Evolutionary conservation across 2,888 invertebrate genomes (phyloP).

Genomic region (Ceraclea dissimilis): DNA sequence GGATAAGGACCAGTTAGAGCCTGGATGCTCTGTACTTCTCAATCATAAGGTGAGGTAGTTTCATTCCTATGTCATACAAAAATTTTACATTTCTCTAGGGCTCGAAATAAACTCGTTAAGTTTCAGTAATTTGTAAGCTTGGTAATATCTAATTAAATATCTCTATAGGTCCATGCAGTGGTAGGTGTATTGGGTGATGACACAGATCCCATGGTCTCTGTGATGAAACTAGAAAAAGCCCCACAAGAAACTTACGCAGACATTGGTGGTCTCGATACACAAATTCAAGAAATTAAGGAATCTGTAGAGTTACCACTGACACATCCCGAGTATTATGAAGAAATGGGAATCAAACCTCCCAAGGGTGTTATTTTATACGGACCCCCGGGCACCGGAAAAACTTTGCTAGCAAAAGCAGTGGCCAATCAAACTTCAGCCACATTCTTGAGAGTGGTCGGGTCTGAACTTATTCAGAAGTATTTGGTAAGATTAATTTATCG

Average conservation of each 20-base stretch:
- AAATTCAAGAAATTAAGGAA: constrained; percentile 97
- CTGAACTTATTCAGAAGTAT: constrained; percentile 98
- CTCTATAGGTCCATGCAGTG: constrained; percentile 83
- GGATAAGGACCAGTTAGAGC: constrained; percentile 98
- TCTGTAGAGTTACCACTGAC: constrained; percentile 97
- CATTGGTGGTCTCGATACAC: constrained; percentile 94
- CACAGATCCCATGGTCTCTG: constrained; percentile 99
- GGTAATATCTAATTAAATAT: too few species aligned
- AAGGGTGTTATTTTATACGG: constrained; percentile 99
- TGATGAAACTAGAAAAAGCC: constrained; percentile 99
- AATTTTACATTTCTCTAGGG: too few species aligned
- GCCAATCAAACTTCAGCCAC: constrained; percentile 99
- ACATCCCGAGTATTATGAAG: constrained; percentile 99
- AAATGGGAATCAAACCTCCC: constrained; percentile 99
- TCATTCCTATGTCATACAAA: not conserved
- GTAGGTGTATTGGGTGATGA: constrained; percentile 98
- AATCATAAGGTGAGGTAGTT: constrained; percentile 77
- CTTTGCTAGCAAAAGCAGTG: constrained; percentile 95
- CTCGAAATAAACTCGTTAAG: too few species aligned
- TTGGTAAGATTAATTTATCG: constrained; percentile 48
- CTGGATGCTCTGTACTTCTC: constrained; percentile 94
- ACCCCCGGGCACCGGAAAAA: constrained; percentile 97
- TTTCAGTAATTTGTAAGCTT: too few species aligned
- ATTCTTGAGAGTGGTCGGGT: constrained; percentile 97
- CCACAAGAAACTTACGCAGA: constrained; percentile 99